Evolutionary conservation across 2,113 vertebrate genomes (phyloP), one percentile per base, ranked within the genome.

Genomic region (Nycticryphes semicollaris): DNA sequence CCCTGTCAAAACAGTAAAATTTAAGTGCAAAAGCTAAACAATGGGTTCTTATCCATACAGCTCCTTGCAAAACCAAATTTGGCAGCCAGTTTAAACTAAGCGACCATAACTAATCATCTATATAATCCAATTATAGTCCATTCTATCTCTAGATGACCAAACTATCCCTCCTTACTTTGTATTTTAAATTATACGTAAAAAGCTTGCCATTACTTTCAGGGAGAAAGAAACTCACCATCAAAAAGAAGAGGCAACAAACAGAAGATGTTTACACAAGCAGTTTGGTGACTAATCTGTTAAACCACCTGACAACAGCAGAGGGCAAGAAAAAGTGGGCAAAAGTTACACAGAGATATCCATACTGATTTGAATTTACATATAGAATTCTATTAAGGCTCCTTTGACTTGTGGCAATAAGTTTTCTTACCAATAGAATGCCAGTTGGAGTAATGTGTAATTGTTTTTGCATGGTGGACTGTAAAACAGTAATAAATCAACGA

Each of bases 341-440:
- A 79, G 19, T 67, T 28, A 78, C 9, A 33, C 12, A 28, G 19
- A 31, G 16, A 45, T 17, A 22, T 6, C 10, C 0, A 0, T 23
- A 80, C 7, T 12, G 24, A 73, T 77, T 60, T 54, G 10, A 73
- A 51, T 84, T 84, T 27, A 56, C 7, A 11, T 16, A 43, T 7
- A 33, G 39, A 67, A 83, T 53, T 72, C 51, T 19, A 72, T 13
- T 33, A 63, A 69, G 16, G 28, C 60, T 77, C 30, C 59, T 84
- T 28, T 64, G 54, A 64, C 12, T 37, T 41, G 9, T 56, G 33
- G 20, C 17, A 84, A 43, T 70, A 63, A 67, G 20, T 10, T 54
- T 62, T 47, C 41, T 70, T 62, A 45, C 33, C 39, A 63, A 75
- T 3, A 80, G 43, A 14, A 87, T 63, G 27, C 3, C 28, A 87